phyloP scores from a whole-genome alignment of 2,113 vertebrate species.

The Ifrita kowaldi region DNA sequence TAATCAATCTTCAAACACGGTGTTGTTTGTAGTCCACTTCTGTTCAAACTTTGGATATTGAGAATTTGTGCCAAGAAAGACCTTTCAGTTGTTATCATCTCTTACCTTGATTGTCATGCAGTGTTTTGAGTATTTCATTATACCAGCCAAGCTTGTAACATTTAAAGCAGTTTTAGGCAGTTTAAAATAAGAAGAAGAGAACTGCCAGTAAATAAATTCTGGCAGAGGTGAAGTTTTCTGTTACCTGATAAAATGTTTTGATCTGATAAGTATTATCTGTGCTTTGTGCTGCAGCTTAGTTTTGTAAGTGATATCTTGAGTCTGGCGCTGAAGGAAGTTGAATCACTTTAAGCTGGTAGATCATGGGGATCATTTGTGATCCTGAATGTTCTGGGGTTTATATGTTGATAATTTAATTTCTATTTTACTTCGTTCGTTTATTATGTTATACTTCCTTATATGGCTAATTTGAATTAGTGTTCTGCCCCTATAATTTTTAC shows the following conservation, averaged over 20 bases:
- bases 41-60: background rate
- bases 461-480: background rate
- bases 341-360: background rate
- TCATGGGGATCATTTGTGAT: background rate
- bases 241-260: background rate
- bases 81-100: background rate
- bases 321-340: background rate
- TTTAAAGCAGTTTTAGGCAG: background rate
- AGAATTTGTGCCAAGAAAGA: background rate
- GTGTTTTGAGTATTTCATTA: background rate
- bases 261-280: background rate
- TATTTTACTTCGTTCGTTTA: background rate
- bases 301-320: background rate
- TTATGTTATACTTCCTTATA: constrained; percentile 28
- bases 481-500: background rate
- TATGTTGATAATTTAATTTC: background rate
- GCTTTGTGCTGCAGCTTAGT: background rate
- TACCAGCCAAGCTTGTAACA: background rate
- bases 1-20: background rate
- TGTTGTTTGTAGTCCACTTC: background rate
- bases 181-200: background rate
- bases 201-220: background rate
- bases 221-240: background rate
- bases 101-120: background rate
- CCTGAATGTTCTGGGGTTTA: background rate